Conservation (phyloP, 2,797 vertebrate species). For the Enoplosus armatus region DNA sequence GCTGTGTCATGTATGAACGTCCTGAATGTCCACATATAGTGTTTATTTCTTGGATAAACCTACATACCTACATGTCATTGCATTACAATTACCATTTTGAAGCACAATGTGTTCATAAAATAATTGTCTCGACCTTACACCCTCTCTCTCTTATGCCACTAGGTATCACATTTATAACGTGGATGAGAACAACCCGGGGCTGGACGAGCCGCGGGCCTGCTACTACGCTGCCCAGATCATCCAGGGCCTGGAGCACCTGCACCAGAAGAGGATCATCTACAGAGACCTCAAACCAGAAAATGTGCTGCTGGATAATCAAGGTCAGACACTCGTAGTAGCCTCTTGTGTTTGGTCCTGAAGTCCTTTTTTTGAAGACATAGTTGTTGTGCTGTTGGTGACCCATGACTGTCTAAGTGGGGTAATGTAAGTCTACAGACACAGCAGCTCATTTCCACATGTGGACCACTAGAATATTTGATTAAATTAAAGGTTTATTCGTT, state of each 20-base stretch:
- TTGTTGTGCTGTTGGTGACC: not conserved
- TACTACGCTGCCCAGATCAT: constrained; percentile 91
- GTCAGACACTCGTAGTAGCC: constrained; percentile 64
- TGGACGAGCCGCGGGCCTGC: constrained; percentile 85
- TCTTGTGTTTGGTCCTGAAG: not conserved
- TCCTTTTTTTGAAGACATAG: not conserved
- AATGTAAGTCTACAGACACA: not conserved
- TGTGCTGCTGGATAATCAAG: constrained; percentile 91
- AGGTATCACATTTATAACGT: constrained; percentile 91
- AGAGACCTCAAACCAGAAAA: constrained; percentile 96
- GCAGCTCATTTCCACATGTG: not conserved
- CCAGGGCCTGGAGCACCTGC: constrained; percentile 82
- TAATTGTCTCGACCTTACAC: not conserved
- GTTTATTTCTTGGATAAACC: not conserved
- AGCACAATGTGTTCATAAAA: not conserved
- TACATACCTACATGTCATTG: too few relatives aligned
- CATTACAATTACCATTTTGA: not conserved
- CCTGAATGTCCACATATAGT: not conserved
- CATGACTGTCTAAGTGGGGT: not conserved
- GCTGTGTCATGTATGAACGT: not conserved
- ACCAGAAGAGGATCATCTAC: constrained; percentile 91
- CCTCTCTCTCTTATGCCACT: not conserved
- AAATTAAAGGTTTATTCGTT: too few relatives aligned
- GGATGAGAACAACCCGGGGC: constrained; percentile 88
- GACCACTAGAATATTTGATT: not conserved